Evolutionary conservation across 2,113 vertebrate genomes (phyloP).

Genomic region (Cyanoliseus patagonus): DNA sequence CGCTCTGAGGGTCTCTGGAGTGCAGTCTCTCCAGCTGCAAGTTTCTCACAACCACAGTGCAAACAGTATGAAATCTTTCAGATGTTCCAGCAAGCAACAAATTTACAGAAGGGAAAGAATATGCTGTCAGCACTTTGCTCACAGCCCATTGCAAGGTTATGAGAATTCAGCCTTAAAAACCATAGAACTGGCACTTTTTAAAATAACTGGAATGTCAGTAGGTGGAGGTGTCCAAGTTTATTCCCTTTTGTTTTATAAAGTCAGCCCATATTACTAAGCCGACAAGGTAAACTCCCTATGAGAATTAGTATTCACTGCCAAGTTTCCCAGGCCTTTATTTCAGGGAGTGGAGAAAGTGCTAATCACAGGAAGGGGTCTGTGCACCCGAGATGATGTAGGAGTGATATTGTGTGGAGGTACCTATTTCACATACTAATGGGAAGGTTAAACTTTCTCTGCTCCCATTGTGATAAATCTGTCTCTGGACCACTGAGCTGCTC

Average conservation of each 20-base stretch:
- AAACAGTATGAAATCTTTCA: not conserved
- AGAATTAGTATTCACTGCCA: not conserved
- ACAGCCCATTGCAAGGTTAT: not conserved
- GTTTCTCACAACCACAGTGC: not conserved
- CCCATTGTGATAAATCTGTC: not conserved
- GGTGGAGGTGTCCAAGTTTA: not conserved
- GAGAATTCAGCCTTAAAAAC: not conserved
- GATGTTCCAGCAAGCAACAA: not conserved
- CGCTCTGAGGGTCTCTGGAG: not conserved
- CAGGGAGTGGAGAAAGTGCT: not conserved
- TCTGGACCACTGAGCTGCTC: not conserved
- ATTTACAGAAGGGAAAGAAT: not conserved
- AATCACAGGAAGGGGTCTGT: not conserved
- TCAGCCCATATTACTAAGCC: not conserved
- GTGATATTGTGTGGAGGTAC: not conserved
- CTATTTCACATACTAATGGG: not conserved
- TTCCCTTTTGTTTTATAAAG: not conserved
- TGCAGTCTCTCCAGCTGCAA: not conserved
- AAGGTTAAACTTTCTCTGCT: not conserved
- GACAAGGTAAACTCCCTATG: not conserved
- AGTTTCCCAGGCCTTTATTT: not conserved
- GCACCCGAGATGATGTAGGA: not conserved
- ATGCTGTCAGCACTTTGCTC: not conserved
- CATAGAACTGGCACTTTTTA: not conserved
- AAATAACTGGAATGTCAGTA: not conserved